Conservation (phyloP, 2,797 vertebrate species). For the Lacerta bilineata region DNA sequence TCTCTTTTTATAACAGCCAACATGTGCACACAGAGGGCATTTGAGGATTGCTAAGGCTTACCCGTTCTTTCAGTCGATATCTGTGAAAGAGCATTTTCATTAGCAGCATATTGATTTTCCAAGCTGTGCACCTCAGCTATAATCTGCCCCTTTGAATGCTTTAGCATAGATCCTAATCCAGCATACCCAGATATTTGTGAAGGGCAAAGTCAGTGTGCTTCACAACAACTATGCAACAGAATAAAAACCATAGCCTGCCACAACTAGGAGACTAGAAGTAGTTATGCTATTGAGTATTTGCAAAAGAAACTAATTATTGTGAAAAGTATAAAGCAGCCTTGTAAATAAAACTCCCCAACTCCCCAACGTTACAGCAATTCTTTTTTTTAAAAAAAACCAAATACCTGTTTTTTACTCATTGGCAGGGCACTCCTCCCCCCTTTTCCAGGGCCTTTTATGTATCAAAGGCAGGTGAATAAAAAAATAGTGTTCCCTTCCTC, state of each 20-base stretch:
- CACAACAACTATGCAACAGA: background rate
- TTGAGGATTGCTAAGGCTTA: constrained; percentile 13
- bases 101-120: constrained; percentile 34
- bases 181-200: constrained; percentile 7
- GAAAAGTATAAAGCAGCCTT: background rate
- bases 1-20: constrained; percentile 4
- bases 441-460: background rate
- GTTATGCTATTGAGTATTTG: background rate
- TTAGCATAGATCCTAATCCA: constrained; percentile 21
- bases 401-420: background rate
- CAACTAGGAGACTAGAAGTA: background rate
- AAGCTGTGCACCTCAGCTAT: constrained; percentile 17
- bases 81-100: constrained; percentile 34
- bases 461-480: background rate
- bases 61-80: constrained; percentile 31
- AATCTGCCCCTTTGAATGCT: constrained; percentile 1
- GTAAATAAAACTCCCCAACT: background rate
- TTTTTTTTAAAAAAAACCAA: background rate
- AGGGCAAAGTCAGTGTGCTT: constrained; percentile 8
- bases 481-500: background rate
- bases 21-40: background rate
- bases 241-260: background rate
- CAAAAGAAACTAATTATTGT: background rate
- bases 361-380: background rate
- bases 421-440: background rate